Evolutionary conservation across 2,888 invertebrate species (phyloP), one percentile per base, ranked within the genome.

Genomic region (Lysandra bellargus): DNA sequence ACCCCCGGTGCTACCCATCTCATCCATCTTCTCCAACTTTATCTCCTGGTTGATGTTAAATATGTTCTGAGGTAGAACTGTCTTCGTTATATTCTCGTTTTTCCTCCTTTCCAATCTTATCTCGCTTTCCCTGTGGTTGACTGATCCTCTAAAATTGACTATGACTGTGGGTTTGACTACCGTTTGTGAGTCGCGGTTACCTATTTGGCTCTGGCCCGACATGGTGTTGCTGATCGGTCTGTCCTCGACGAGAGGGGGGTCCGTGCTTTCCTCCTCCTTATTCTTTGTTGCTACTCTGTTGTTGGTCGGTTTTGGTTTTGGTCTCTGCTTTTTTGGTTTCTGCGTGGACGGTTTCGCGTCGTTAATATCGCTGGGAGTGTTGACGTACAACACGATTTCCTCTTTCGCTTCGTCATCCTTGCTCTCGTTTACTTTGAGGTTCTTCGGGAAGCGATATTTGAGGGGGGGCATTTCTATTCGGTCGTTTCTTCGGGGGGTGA

Each of bases 21-120:
- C 78, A 30, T 84, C 82, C 12, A 86, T 85, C 78, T 84, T 87
- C 72, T 91, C 91, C 4, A 95, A 83, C 79, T 92, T 93, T 0
- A 95, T 88, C 85, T 94, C 93, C 86, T 95, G 94, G 72, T 91
- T 93, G 1, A 95, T 95, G 80, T 94, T 92, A 79, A 95, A 95
- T 78, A 94, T 85, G 75, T 92, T 94, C 37, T 89, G 89, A 0
- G 90, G 87, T 23, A 87, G 81, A 7, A 86, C 85, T 12, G 83
- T 81, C 78, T 81, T 84, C 6, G 87, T 87, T 44, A 85, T 84
- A 37, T 88, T 90, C 23, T 80, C 77, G 23, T 85, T 86, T 23
- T 86, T 86, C 80, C 87, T 86, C 79, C 90, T 88, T 81, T 91
- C 90, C 1, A 94, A 84, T 83, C 84, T 88, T 23, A 93, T 91